phyloP scores from a whole-genome alignment of 2,888 invertebrate genomes.

The Andrena praecox region DNA sequence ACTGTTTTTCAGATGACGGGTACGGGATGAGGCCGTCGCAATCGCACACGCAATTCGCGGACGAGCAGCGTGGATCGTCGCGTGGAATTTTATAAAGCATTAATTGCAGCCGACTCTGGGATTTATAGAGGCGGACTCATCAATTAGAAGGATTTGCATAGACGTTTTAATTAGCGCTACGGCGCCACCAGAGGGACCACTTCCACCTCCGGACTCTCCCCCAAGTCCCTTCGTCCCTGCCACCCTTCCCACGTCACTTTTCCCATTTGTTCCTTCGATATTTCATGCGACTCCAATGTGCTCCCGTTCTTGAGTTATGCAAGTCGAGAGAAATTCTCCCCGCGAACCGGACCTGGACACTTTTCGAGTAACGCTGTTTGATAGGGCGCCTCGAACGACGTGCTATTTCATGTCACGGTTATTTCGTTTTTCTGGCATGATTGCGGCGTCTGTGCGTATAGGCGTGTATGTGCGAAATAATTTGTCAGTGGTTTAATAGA shows the following conservation, averaged over 20 bases:
- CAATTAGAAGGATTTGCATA: constrained; percentile 71
- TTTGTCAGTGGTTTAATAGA: too few species aligned
- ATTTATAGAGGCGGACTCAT: constrained; percentile 71
- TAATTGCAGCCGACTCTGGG: constrained; percentile 61
- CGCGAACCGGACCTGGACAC: background rate
- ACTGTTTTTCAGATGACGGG: background rate
- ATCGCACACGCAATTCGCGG: constrained; percentile 37
- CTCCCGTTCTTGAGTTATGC: constrained; percentile 27
- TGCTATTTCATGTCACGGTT: too few species aligned
- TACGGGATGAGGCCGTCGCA: constrained; percentile 12
- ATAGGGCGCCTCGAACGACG: too few species aligned
- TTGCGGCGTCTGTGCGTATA: too few species aligned
- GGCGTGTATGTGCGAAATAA: too few species aligned
- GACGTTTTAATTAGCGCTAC: constrained; percentile 74
- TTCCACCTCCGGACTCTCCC: background rate
- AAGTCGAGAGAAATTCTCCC: constrained; percentile 12
- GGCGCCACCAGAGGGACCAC: constrained; percentile 22
- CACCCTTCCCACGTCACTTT: constrained; percentile 14
- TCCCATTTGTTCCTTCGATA: constrained; percentile 4
- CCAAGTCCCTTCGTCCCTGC: background rate
- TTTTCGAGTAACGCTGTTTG: constrained; percentile 1
- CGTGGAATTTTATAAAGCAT: constrained; percentile 67
- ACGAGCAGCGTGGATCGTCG: constrained; percentile 29
- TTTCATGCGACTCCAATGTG: constrained; percentile 9
- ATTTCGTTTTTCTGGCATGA: too few species aligned